These are phyloP conservation scores for Drosophila eohydei DNA, from an alignment of 2,888 invertebrate species.

Conservation along the genomic window DNA sequence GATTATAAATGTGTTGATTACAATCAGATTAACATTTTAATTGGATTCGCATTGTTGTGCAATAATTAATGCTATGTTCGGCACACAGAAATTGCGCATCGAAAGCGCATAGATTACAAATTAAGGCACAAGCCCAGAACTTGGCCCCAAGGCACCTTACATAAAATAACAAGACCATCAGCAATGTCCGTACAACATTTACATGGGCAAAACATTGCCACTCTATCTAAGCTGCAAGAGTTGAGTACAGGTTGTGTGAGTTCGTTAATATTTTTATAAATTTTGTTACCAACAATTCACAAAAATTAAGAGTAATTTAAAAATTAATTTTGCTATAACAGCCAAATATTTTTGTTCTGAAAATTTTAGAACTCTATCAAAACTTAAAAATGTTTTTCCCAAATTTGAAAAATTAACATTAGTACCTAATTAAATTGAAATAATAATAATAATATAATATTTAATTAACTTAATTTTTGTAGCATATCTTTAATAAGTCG, in stretches of 20 bases:
- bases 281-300: too few species aligned
- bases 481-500: too few species aligned
- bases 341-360: too few species aligned
- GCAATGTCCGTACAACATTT: not conserved
- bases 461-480: too few species aligned
- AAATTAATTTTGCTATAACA: too few species aligned
- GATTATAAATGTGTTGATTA: constrained; percentile 63
- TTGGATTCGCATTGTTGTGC: constrained; percentile 51
- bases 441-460: too few species aligned
- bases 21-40: constrained; percentile 66
- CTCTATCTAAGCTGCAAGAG: too few species aligned
- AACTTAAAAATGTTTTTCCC: too few species aligned
- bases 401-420: too few species aligned
- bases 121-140: not conserved
- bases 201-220: not conserved
- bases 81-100: not conserved
- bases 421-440: too few species aligned
- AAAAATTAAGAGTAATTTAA: too few species aligned
- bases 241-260: not conserved
- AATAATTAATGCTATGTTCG: constrained; percentile 22
- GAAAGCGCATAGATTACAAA: not conserved
- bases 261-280: not conserved
- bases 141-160: not conserved
- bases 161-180: not conserved
- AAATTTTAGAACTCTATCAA: too few species aligned